Conservation (phyloP, 1,140 invertebrate species). For the Hypsibius dujardini region DNA sequence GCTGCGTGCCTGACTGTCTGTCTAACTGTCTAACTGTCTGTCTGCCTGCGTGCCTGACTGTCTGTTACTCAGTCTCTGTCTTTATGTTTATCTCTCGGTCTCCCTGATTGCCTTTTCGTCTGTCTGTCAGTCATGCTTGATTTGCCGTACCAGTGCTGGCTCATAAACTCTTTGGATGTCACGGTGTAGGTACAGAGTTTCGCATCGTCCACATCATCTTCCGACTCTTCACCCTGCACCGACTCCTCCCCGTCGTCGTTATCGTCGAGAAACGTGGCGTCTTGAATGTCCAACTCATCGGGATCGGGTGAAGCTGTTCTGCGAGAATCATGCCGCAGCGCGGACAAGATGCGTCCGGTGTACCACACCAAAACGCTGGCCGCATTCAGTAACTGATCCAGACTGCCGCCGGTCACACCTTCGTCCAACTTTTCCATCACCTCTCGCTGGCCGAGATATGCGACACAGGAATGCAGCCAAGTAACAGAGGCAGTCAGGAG, state of each 20-base stretch:
- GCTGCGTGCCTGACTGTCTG: too few species aligned
- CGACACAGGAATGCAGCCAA: slow-evolving; percentile 22
- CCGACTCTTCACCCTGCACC: slow-evolving; percentile 44
- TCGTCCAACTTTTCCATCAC: slow-evolving; percentile 39
- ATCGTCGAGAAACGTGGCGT: slow-evolving; percentile 12
- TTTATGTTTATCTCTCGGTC: too few species aligned
- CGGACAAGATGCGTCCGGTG: not conserved
- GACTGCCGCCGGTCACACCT: slow-evolving; percentile 37
- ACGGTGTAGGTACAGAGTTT: slow-evolving; percentile 89
- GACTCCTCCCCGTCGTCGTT: slow-evolving; percentile 16
- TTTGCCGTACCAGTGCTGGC: slow-evolving; percentile 57
- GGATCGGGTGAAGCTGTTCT: slow-evolving; percentile 4
- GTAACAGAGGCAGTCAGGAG: slow-evolving; percentile 35
- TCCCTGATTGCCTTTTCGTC: too few species aligned
- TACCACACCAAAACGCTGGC: slow-evolving; percentile 18
- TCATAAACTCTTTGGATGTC: slow-evolving; percentile 94
- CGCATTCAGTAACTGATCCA: slow-evolving; percentile 25
- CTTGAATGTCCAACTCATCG: slow-evolving; percentile 15
- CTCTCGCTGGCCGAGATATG: slow-evolving; percentile 42
- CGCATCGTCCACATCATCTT: slow-evolving; percentile 58
- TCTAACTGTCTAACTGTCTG: too few species aligned
- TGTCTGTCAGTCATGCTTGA: too few species aligned
- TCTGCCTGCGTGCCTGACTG: too few species aligned
- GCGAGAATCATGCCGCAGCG: not conserved
- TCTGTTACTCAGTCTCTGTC: too few species aligned